Base-by-base conservation (phyloP, 1,140 invertebrate species). In the fruit fly (Drosophila melanogaster) region DNA sequence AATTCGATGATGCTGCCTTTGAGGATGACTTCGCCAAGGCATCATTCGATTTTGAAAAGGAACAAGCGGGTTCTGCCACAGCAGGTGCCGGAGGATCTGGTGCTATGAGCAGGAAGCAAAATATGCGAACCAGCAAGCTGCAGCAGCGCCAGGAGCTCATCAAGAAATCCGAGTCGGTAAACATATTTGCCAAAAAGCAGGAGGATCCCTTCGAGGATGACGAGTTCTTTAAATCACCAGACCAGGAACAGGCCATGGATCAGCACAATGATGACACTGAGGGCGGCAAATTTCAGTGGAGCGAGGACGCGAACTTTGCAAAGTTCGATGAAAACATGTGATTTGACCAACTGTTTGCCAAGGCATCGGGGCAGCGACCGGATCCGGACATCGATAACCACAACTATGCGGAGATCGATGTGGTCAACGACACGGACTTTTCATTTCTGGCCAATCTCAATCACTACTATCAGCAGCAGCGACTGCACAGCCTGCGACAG, bases 201-300 rank as follows among this genome's bases (percentile, higher is more conserved):
- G 95, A 94, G 81, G 97, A 97, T 93, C 97, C 97, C 4, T 97
- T 97, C 91, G 96, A 96, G 71, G 96, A 96, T 58, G 96, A 97
- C 72, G 96, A 97, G 78, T 97, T 97, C 92, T 97, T 96, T 81
- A 95, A 94, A 37, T 84, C 83, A n/a, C 85, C 91, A 11, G 76
- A 75, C 3, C 77, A 89, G 44, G 51, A 57, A 15, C 30, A 40
- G 37, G 43, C 51, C 1, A 55, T 75, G 33, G 70, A 73, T n/a
- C 57, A 67, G 8, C 47, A 60, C 11, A 44, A 66, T 10, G 60
- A 76, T 5, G 40, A 26, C 4, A 35, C 14, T 0, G 47, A 53
- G 30, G 44, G 15, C 10, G 72, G 73, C 22, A 76, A 79, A 4
- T 92, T 91, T 53, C 78, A 92, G 61, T 92, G 92, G 90, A 79